Base-by-base conservation (phyloP, 2,888 invertebrate genomes). In the Drosophila nigricruria region DNA sequence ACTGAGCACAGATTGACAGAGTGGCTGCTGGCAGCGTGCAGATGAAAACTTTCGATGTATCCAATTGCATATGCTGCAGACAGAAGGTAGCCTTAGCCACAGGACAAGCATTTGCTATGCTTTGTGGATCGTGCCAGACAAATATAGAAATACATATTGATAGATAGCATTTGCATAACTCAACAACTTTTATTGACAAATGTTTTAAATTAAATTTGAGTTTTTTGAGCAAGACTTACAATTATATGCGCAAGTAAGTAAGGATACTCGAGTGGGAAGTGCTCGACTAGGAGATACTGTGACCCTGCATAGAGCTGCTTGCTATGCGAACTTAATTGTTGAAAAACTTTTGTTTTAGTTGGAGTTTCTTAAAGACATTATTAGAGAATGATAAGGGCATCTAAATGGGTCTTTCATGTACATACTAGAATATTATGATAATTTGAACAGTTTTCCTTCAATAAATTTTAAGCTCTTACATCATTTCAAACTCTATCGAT, bases 151-250 rank as follows among this genome's bases (percentile, higher is more conserved):
- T n/a, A 43, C 8, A 60, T 63, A 47, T 59, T 30, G 8, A 36
- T 27, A 30, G 57, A 54, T 30, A 10, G 8, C 64, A 80, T 82
- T 85, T 82, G 69, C 82, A 82, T 80, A 82, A 68, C 67, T 45
- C 45, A 50, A 34, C 56, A 56, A 25, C 62, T 75, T 69, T 58
- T 50, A 74, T 40, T 59, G 58, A n/a, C 54, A 60, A 56, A 38
- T 52, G 49, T 34, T 34, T 25, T 8, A 45, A 57, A 57, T 45
- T 23, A 3, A 12, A 40, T 43, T 43, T 23, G 12, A 23, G n/a
- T 23, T 10, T 12, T 16, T 16, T 30, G 47, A 49, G n/a, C 47
- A 49, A 10, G n/a, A 30, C 23, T 27, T n/a, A 12, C 47, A n/a
- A 43, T 14, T 5, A 5, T 20, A 1, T 20, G 9, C 18, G 16